Evolutionary conservation across 2,113 vertebrate genomes (phyloP), one percentile per base, ranked within the genome.

Genomic region (Sprattus sprattus): DNA sequence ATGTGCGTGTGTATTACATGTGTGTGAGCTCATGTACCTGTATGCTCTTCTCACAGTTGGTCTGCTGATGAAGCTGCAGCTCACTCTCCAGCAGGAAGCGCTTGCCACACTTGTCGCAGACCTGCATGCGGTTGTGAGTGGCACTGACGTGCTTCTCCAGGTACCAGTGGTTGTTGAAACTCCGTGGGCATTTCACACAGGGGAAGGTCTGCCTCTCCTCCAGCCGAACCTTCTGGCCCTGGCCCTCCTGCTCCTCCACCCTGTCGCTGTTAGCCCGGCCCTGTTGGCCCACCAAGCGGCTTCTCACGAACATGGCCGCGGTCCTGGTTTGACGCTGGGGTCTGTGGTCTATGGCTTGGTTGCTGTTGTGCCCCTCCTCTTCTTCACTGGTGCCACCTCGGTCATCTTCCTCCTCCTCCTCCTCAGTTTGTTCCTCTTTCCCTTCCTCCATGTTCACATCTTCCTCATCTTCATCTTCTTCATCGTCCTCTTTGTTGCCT

Each of bases 81-180:
- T 97, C 96, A 0, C 96, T 97, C 91, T 97, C 96, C 25, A 97
- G 92, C 50, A 96, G 93, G 89, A 97, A 97, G 87, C 95, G 93
- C 54, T 97, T 97, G 89, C 96, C 96, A 0, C 96, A 97, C 90
- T 96, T 96, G 91, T 96, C 96, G 0, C 97, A 97, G 92, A 96
- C 96, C 94, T 96, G 96, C 96, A 96, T 97, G 84, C 95, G 95
- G 86, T 95, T 96, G 92, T 97, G 96, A 0, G 96, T 96, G 88
- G 96, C 93, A 0, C 96, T 97, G 94, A 96, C 95, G 92, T 97
- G 97, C 82, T 97, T 97, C 91, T 97, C 96, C 94, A 97, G 92
- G 91, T 97, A 96, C 97, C 96, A 97, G 91, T 96, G 95, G 92
- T 96, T 97, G 93, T 96, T 96, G 93, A 97, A 97, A 10, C 97